A percentile compares a stretch with the other conserved stretches of the same genome.
Evolutionary conservation across 2,113 vertebrate species (phyloP).

Genomic region (Cinclus cinclus): DNA sequence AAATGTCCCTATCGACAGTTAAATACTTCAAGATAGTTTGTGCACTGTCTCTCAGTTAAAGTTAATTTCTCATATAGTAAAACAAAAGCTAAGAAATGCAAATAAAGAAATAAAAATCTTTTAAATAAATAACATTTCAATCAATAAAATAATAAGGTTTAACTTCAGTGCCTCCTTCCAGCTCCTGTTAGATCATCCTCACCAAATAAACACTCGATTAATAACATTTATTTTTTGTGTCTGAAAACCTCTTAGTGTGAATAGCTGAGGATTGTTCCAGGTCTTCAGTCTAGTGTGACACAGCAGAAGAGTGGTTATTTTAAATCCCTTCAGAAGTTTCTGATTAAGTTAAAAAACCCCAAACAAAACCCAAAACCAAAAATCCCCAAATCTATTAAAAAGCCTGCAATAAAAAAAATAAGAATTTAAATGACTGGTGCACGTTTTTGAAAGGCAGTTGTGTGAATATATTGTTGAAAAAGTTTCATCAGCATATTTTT

Average conservation of each 20-base stretch:
- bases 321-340: not conserved
- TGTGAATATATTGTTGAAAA: constrained; percentile 12
- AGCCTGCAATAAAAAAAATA: not conserved
- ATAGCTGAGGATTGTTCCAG: not conserved
- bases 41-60: not conserved
- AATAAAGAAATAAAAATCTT: not conserved
- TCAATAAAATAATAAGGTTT: not conserved
- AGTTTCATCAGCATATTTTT: constrained; percentile 26
- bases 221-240: constrained; percentile 10
- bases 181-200: not conserved
- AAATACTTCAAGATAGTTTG: not conserved
- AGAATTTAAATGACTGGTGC: not conserved
- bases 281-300: not conserved
- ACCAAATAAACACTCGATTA: not conserved
- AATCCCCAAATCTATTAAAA: not conserved
- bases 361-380: not conserved
- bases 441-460: not conserved
- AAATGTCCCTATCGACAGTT: not conserved
- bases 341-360: not conserved
- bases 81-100: constrained; percentile 10
- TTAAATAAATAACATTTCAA: not conserved
- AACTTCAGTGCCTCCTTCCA: not conserved
- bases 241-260: not conserved
- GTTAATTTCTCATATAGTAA: not conserved
- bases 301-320: not conserved